These are phyloP conservation scores for Piaya cayana DNA, from an alignment of 2,113 vertebrate genomes.

Conservation along the genomic window DNA sequence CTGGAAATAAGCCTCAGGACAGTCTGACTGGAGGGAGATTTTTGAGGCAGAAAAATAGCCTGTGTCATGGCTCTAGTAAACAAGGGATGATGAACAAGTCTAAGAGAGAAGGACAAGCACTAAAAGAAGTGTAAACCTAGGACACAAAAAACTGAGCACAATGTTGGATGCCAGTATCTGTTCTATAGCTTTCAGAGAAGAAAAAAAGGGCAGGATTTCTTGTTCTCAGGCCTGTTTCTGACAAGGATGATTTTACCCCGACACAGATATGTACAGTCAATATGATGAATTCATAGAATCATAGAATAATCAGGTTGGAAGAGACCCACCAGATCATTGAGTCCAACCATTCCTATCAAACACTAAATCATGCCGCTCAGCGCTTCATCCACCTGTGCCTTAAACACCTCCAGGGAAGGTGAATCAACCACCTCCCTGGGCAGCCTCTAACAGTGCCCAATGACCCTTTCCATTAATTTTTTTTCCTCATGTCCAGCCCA, in stretches of 20 bases:
- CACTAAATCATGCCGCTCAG: too few relatives aligned
- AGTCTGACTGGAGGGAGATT: background rate
- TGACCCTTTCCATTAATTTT: too few relatives aligned
- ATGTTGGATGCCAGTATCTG: background rate
- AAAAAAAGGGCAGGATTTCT: background rate
- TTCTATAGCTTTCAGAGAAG: background rate
- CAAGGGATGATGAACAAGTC: background rate
- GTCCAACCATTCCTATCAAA: too few relatives aligned
- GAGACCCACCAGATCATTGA: too few relatives aligned
- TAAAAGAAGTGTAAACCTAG: background rate
- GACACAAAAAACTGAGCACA: accelerated
- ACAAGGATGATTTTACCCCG: background rate
- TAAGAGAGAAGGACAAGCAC: background rate
- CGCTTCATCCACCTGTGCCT: too few relatives aligned
- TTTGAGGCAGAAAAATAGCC: background rate
- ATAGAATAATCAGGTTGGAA: too few relatives aligned
- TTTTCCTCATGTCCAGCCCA: too few relatives aligned
- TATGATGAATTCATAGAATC: too few relatives aligned
- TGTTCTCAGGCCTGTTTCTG: background rate
- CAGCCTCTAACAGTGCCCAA: too few relatives aligned
- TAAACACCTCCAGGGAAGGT: too few relatives aligned
- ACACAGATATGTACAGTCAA: background rate
- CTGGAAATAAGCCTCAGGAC: background rate
- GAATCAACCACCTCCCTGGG: too few relatives aligned
- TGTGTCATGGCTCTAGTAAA: accelerated